Evolutionary conservation across 2,888 invertebrate species (phyloP), one percentile per base, ranked within the genome.

Genomic region (Lottia scabra): DNA sequence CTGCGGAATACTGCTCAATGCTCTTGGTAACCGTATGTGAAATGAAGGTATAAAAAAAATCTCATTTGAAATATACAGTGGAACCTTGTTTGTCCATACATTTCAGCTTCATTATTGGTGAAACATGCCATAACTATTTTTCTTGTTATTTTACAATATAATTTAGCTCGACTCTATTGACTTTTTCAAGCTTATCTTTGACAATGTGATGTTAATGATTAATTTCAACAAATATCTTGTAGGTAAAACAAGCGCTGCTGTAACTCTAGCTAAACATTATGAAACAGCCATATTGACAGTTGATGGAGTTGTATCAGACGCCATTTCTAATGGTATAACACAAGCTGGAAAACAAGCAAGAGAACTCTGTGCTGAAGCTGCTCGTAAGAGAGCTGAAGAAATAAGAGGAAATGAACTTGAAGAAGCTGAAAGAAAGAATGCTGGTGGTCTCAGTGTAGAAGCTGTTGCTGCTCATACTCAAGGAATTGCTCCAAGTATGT

Each of bases 381-480:
- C 88, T 0, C 78, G 81, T 19, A 81, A 83, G 63, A 75, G 77
- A 23, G 80, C 83, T 1, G 87, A 88, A 68, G 85, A 86, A 75
- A 67, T 83, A 66, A 81, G 78, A 43, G 75, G 81, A 27, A 38
- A 83, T 75, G 86, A 85, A 44, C 85, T 82, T 38, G 84, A 84
- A 30, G 87, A 86, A n/a, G 80, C 74, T 1, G 85, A 85, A 63
- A 56, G 70, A 73, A n/a, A 43, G 56, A 67, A 67, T n/a, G 77
- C 78, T 30, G 84, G 81, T 19, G 88, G 88, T 12, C 83, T 89
- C 63, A 89, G 89, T 75, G 84, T 89, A 23, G 89, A 89, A 75
- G 88, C 87, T 15, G 85, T 89, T 13, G 83, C 87, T 15, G 89
- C 89, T 13, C 89, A 89, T 74, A 88, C 89, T 65, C 84, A 84